A percentile compares a stretch with the other conserved stretches of the same genome.
Evolutionary conservation across 1,140 invertebrate species (phyloP).

Genomic region (Tetranychus cinnabarinus): DNA sequence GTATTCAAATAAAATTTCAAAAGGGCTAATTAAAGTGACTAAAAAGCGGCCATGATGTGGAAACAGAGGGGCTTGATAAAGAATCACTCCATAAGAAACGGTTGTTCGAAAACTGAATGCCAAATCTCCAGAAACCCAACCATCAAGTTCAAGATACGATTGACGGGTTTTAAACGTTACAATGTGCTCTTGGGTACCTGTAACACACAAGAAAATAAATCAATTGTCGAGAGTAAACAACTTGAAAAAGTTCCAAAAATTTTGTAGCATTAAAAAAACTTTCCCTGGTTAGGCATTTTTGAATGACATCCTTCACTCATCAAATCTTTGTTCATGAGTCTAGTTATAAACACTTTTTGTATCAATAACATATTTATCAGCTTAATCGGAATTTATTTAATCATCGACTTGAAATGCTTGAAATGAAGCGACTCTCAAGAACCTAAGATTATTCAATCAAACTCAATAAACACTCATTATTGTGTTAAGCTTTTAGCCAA

Average conservation of each 20-base stretch:
- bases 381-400: too few relatives aligned
- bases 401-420: too few relatives aligned
- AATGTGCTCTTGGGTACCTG: constrained; percentile 71
- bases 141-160: constrained; percentile 69
- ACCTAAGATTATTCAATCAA: too few relatives aligned
- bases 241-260: background rate
- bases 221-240: background rate
- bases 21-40: constrained; percentile 59
- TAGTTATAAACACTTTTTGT: too few relatives aligned
- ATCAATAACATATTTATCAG: too few relatives aligned
- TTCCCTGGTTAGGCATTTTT: too few relatives aligned
- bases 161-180: constrained; percentile 77
- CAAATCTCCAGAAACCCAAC: constrained; percentile 71
- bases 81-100: constrained; percentile 55
- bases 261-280: too few relatives aligned
- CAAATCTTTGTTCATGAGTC: too few relatives aligned
- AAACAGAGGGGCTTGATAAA: constrained; percentile 60
- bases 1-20: constrained; percentile 67
- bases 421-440: too few relatives aligned
- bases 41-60: constrained; percentile 52
- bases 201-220: constrained; percentile 12
- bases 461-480: too few relatives aligned
- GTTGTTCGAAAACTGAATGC: constrained; percentile 78
- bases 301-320: too few relatives aligned
- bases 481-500: too few relatives aligned